Conservation (phyloP, 2,113 vertebrate genomes). For the Copsychus sechellarum region DNA sequence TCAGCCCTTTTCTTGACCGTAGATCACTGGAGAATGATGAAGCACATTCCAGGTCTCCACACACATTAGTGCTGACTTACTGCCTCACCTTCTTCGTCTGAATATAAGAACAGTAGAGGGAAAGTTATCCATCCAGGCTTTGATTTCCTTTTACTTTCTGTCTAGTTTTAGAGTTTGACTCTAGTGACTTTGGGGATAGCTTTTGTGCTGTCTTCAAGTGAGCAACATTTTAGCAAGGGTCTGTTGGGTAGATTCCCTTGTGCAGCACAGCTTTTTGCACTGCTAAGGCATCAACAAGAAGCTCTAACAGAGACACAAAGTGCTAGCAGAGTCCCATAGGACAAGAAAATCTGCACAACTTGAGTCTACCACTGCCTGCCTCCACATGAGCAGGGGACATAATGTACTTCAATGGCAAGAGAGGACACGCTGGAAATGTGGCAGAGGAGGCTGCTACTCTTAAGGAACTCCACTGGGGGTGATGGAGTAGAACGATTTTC, state of each 20-base stretch:
- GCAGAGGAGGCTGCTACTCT: neutral
- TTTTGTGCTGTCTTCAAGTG: neutral
- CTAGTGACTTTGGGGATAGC: constrained; percentile 3
- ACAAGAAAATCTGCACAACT: neutral
- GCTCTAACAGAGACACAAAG: neutral
- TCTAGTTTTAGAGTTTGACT: constrained; percentile 6
- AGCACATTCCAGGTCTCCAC: constrained; percentile 26
- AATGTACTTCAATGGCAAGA: neutral
- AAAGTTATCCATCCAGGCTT: neutral
- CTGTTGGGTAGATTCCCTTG: neutral
- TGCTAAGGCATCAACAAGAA: constrained; percentile 3
- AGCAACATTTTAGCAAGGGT: neutral
- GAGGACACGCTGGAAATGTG: rapidly evolving
- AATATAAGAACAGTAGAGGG: neutral
- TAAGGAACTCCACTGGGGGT: neutral
- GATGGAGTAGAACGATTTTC: neutral
- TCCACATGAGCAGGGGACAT: rapidly evolving
- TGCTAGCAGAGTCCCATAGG: neutral
- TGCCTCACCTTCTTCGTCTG: constrained; percentile 17
- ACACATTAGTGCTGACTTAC: constrained; percentile 29
- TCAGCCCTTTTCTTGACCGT: neutral
- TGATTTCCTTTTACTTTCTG: neutral
- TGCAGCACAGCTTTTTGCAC: constrained; percentile 28
- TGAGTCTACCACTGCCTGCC: neutral
- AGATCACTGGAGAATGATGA: constrained; percentile 26